Evolutionary conservation across 2,888 invertebrate genomes (phyloP).

Genomic region (Tenthredo mesomela): DNA sequence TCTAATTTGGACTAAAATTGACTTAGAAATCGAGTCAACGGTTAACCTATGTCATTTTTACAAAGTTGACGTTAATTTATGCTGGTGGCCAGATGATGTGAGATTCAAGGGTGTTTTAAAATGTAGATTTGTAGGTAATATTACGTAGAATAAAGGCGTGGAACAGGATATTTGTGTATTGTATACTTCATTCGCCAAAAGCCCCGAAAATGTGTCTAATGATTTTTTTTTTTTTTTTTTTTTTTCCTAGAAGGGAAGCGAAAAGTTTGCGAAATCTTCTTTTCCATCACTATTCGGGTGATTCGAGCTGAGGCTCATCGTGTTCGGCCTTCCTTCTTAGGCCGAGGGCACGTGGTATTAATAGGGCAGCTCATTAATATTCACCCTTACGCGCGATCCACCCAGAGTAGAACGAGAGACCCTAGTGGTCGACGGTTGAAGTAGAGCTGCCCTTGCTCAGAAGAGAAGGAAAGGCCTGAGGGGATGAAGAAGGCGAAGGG

Average conservation of each 20-base stretch:
- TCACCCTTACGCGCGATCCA: conserved; percentile 40
- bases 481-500: not conserved
- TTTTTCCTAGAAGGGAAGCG: not conserved
- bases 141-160: too few species aligned
- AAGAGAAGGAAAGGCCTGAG: not conserved
- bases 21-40: too few species aligned
- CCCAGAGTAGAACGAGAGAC: not conserved
- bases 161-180: too few species aligned
- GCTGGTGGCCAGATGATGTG: too few species aligned
- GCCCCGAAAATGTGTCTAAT: too few species aligned
- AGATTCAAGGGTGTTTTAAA: too few species aligned
- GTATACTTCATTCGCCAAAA: too few species aligned
- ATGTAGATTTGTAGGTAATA: too few species aligned
- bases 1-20: too few species aligned
- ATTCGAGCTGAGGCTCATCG: conserved; percentile 8
- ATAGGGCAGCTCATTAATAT: conserved; percentile 48
- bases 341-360: conserved; percentile 38
- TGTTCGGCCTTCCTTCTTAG: conserved; percentile 12
- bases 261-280: not conserved
- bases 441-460: not conserved
- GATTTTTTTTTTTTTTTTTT: not conserved
- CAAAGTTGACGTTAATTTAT: too few species aligned
- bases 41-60: too few species aligned
- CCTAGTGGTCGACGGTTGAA: conserved; percentile 10
- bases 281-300: conserved; percentile 9